Conservation (phyloP, 1,140 invertebrate genomes). For the Pristionchus pacificus region DNA sequence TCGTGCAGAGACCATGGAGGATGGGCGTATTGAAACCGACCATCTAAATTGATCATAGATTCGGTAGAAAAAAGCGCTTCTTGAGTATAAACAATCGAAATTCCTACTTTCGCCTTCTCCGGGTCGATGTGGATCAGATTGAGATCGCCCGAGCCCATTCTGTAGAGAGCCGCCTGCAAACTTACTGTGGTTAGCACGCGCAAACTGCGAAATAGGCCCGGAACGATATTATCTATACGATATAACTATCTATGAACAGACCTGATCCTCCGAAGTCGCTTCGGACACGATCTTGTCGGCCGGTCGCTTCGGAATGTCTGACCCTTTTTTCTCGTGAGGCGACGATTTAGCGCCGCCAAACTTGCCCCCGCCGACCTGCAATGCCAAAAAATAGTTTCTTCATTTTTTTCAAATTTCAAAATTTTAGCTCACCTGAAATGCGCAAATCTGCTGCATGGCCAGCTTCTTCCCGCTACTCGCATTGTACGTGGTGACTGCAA, state of each 20-base stretch:
- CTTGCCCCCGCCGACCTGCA: constrained; percentile 75
- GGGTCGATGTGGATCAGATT: constrained; percentile 95
- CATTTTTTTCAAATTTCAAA: neutral
- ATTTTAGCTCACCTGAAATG: constrained; percentile 68
- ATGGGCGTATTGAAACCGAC: constrained; percentile 77
- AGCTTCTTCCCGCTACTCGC: constrained; percentile 68
- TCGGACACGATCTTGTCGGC: constrained; percentile 74
- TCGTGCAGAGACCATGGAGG: constrained; percentile 84
- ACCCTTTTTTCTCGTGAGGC: constrained; percentile 62
- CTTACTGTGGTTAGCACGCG: constrained; percentile 10
- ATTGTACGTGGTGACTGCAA: constrained; percentile 72
- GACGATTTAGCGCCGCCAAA: constrained; percentile 79
- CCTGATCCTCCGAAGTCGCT: constrained; percentile 75
- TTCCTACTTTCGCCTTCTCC: constrained; percentile 68
- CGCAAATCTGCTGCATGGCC: constrained; percentile 63
- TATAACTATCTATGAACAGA: neutral
- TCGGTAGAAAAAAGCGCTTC: neutral
- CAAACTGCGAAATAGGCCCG: no score
- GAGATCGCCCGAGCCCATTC: constrained; percentile 77
- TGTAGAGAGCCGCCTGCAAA: constrained; percentile 70
- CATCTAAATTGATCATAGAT: constrained; percentile 58
- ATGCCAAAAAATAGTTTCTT: neutral
- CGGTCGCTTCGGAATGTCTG: constrained; percentile 66
- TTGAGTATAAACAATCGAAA: neutral
- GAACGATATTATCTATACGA: no score